These are phyloP conservation scores for Ceratosolen fusciceps DNA, from an alignment of 1,140 invertebrate genomes.

Conservation along the genomic window DNA sequence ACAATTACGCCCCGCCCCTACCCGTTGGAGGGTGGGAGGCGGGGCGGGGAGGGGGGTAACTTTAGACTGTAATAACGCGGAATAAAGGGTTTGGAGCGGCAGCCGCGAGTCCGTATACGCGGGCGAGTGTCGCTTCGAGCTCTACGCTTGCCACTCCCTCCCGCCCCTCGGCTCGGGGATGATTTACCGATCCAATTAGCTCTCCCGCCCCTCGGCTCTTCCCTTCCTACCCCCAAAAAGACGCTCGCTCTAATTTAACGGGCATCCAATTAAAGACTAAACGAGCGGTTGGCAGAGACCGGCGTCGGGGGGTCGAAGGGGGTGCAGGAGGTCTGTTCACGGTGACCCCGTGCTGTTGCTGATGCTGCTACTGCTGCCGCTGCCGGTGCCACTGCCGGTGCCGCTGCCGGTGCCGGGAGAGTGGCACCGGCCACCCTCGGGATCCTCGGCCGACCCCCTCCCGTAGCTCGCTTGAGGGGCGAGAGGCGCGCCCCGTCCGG, in stretches of 20 bases:
- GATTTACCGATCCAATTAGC: slow-evolving; percentile 74
- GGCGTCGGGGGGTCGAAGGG: neutral
- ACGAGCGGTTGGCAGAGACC: slow-evolving; percentile 25
- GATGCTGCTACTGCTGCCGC: too few species aligned
- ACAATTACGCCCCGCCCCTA: slow-evolving; percentile 71
- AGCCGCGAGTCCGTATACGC: slow-evolving; percentile 49
- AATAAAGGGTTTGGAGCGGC: slow-evolving; percentile 71
- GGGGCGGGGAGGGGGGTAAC: slow-evolving; percentile 63
- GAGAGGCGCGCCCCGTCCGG: too few species aligned
- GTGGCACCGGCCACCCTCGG: too few species aligned
- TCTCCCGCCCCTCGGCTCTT: slow-evolving; percentile 42
- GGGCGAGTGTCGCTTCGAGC: slow-evolving; percentile 37
- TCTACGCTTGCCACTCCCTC: slow-evolving; percentile 66
- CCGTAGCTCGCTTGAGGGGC: too few species aligned
- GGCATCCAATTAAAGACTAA: slow-evolving; percentile 70
- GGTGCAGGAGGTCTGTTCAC: too few species aligned
- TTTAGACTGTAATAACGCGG: slow-evolving; percentile 73
- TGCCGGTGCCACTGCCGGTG: too few species aligned
- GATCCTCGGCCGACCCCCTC: too few species aligned
- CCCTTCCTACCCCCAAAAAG: slow-evolving; percentile 62
- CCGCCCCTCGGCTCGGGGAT: slow-evolving; percentile 68
- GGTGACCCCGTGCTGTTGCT: too few species aligned
- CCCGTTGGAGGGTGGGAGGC: too few species aligned
- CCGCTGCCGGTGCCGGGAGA: too few species aligned
- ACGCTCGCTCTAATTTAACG: slow-evolving; percentile 72